Conservation (phyloP, 92 coral and sea anemone species). For the Parazoanthus darwini region DNA sequence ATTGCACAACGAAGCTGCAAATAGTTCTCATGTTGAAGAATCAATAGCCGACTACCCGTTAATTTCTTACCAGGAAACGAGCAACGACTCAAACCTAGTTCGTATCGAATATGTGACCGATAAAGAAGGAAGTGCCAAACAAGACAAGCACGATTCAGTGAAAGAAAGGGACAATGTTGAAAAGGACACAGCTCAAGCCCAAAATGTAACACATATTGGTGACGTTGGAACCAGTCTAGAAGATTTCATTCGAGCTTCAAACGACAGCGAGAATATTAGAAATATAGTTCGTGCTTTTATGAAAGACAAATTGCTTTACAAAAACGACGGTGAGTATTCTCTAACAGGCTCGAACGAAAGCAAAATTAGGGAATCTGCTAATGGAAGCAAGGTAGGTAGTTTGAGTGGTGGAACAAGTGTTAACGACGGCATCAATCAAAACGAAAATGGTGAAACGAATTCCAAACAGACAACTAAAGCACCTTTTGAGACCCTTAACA, state of each 20-base stretch:
- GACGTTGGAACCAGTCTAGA: not conserved
- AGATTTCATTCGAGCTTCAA: not conserved
- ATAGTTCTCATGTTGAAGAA: not conserved
- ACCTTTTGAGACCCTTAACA: not conserved
- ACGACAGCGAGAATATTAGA: not conserved
- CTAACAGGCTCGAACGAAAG: not conserved
- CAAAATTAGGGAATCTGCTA: not conserved
- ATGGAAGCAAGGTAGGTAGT: not conserved
- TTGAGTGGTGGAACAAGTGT: not conserved
- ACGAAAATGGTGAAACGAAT: not conserved
- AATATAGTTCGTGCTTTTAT: not conserved
- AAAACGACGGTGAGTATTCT: not conserved
- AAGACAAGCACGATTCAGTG: not conserved
- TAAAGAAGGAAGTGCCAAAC: not conserved
- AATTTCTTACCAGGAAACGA: not conserved
- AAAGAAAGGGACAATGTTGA: not conserved
- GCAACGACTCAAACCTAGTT: not conserved
- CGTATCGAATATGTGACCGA: constrained; percentile 16
- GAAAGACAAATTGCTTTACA: not conserved
- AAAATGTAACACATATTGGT: not conserved
- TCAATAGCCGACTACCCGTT: not conserved
- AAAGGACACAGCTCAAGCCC: not conserved
- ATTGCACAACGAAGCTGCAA: not conserved
- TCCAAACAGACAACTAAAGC: not conserved
- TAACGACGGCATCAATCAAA: not conserved